Base-by-base conservation (phyloP, 2,113 vertebrate species). In the Gyps fulvus region DNA sequence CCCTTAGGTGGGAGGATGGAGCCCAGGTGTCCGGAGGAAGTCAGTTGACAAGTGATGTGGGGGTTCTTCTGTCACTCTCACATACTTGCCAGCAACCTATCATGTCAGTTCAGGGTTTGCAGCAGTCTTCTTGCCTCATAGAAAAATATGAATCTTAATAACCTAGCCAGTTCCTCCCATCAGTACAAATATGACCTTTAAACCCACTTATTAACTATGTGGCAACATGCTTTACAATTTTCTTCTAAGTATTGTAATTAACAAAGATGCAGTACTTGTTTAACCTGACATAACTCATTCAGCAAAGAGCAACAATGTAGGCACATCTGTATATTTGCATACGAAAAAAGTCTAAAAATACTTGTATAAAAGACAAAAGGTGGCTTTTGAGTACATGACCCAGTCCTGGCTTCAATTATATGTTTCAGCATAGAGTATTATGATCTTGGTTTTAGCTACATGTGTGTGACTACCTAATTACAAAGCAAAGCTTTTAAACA, bases 281-380 rank as follows among this genome's bases (percentile, higher is more conserved):
- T 87, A 47, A 90, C 83, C 80, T 96, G 95, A 95, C 70, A 93
- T 38, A 96, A 92, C 26, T 93, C 92, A 74, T 91, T 97, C 97
- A 97, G 93, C 88, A 62, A 87, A 95, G 65, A 62, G 83, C 94
- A 97, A 83, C 92, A 95, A 91, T 16, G 93, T 66, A 65, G 74
- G 92, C 81, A 96, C 96, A 98, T 98, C 97, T 98, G 97, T 96
- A 80, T 95, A 97, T 98, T 95, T 97, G 92, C 98, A 97, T 97
- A 83, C 87, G 78, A 77, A 92, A 87, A 92, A 89, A 66, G 32
- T 15, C 93, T 97, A 98, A 98, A 98, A 98, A 98, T 98, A 97
- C 90, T 92, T 90, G 40, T 73, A 87, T 82, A 83, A 85, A 93
- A 97, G 96, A 97, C 73, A 98, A 98, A 97, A 97, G 90, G 91